Evolutionary conservation across 2,113 vertebrate genomes (phyloP).

Genomic region (Dasyurus viverrinus): DNA sequence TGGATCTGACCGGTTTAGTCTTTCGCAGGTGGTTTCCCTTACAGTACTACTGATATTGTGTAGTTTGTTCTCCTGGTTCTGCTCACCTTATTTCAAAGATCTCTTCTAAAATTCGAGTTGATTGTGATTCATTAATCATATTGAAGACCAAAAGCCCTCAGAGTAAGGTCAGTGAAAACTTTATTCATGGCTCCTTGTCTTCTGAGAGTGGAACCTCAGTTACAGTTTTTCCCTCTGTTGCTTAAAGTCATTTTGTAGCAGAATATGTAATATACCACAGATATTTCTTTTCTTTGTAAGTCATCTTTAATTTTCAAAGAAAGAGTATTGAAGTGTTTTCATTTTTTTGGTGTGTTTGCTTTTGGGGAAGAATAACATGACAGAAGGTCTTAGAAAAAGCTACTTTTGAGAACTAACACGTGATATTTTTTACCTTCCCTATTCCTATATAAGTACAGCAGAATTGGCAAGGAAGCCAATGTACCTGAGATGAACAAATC

Average conservation of each 20-base stretch:
- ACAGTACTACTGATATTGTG: background rate
- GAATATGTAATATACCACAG: constrained; percentile 22
- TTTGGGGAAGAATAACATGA: background rate
- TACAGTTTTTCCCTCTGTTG: constrained; percentile 19
- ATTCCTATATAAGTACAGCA: background rate
- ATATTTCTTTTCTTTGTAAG: constrained; percentile 28
- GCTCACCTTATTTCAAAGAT: background rate
- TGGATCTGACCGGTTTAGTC: background rate
- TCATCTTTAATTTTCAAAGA: constrained; percentile 52
- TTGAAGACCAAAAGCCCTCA: constrained; percentile 3
- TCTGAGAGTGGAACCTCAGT: constrained; percentile 26
- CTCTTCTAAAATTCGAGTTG: constrained; percentile 37
- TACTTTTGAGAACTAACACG: background rate
- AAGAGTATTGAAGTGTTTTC: constrained; percentile 27
- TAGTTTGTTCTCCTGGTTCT: background rate
- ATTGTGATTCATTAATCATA: constrained; percentile 47
- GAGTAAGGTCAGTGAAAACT: constrained; percentile 38
- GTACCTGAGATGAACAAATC: background rate
- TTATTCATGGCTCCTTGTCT: constrained; percentile 40
- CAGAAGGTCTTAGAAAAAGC: constrained; percentile 1
- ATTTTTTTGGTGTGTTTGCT: constrained; percentile 31
- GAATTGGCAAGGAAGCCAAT: background rate
- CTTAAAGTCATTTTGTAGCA: constrained; percentile 40
- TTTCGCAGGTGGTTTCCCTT: no score
- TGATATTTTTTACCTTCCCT: background rate